A percentile compares a stretch with the other conserved stretches of the same genome.
Conservation (phyloP, 2,888 invertebrate genomes). For the Hedychridium roseum region DNA sequence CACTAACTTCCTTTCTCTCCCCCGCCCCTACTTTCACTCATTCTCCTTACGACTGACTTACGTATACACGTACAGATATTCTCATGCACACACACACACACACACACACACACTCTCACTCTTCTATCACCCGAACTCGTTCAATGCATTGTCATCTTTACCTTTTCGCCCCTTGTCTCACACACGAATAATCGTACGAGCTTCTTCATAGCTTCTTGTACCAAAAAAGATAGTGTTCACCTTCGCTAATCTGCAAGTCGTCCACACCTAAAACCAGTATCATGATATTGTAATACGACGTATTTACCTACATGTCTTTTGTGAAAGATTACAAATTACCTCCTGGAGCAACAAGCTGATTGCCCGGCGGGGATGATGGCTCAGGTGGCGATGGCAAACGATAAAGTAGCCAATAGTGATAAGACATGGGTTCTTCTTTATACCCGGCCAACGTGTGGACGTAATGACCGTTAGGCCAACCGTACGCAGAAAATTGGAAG, state of each 20-base stretch:
- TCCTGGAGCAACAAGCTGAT: conserved; percentile 87
- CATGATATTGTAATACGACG: too few relatives aligned
- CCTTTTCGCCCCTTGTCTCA: conserved; percentile 1
- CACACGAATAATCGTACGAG: too few relatives aligned
- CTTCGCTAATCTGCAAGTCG: conserved; percentile 85
- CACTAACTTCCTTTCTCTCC: conserved; percentile 12
- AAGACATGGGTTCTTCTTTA: conserved; percentile 82
- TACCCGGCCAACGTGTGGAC: conserved; percentile 85
- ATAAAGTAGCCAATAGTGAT: conserved; percentile 90
- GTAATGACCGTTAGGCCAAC: conserved; percentile 93
- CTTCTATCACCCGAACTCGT: conserved; percentile 9
- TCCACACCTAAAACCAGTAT: conserved; percentile 78
- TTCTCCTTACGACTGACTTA: conserved; percentile 13
- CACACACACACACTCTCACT: conserved; percentile 1
- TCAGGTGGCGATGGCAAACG: conserved; percentile 83
- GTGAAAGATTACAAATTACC: conserved; percentile 66
- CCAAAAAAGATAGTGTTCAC: conserved; percentile 91
- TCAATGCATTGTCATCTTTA: conserved; percentile 46
- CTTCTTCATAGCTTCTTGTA: conserved; percentile 87
- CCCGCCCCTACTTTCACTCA: conserved; percentile 4
- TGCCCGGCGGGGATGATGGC: conserved; percentile 82
- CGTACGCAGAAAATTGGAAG: conserved; percentile 80
- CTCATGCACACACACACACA: conserved; percentile 3
- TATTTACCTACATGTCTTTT: too few relatives aligned
- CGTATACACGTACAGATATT: neutral